Base-by-base conservation (phyloP, 2,888 invertebrate genomes). In the Caenorhabditis uteleia region DNA sequence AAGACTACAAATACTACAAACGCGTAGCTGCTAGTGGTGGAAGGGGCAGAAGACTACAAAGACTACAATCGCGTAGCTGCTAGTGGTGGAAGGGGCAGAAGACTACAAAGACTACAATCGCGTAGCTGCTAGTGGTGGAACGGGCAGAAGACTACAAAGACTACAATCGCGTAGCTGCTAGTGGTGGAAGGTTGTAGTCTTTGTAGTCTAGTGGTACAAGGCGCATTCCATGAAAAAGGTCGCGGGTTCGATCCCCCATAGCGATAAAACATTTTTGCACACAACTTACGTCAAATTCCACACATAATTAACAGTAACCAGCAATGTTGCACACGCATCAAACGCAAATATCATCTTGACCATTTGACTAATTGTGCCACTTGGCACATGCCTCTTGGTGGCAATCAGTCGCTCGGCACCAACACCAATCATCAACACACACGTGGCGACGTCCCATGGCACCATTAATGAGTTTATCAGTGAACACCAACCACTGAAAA, bases 401-500 rank as follows among this genome's bases (percentile, higher is more conserved):
- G 68, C 62, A 20, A 60, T 56, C 1, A 68, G 51, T 20, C 68
- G 33, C 36, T 68, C 68, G 2, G 54, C 47, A 12, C 68, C 68
- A 12, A 68, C 58, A 2, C 62, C 68, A 12, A 64, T 40, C 58
- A 64, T 64, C 29, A 68, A 38, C 18, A 68, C 46, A 45, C 56
- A 57, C 5, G 68, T 59, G 2, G 68, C 62, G 2, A 59, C 62
- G 36, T 68, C 68, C 68, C 68, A 68, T 16, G 68, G 68, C n/a
- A 68, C 62, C 62, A 68, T 62, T 18, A 43, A 14, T 2, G 48
- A 36, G 34, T 68, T 68, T 25, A 60, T 56, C 16, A 47, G 16
- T 2, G 59, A 51, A 43, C 67, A 67, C 55, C 36, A 55, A 16
- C n/a, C 27, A 33, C 60, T 66, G 60, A 21, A 66, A 54, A 27